Evolutionary conservation across 2,888 invertebrate species (phyloP), one percentile per base, ranked within the genome.

Genomic region (Drosophila gaucha): DNA sequence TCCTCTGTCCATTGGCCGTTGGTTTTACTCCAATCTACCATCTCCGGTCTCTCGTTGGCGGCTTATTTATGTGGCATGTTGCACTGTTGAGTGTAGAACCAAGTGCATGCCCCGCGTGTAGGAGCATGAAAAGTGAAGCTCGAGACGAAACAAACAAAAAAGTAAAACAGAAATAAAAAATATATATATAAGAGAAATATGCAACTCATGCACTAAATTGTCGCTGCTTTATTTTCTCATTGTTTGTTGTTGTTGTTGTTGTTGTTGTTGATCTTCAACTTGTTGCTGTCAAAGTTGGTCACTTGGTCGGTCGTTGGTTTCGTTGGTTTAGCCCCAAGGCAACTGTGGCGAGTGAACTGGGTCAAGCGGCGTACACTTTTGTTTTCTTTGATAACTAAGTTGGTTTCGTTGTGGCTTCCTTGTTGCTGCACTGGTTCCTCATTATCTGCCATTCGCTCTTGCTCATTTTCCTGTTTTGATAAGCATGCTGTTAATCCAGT

Each of bases 191-290:
- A 58, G 55, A 51, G 59, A 54, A 78, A 62, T 85, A 84, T 84
- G 83, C 83, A 84, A 84, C 72, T 84, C 83, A 84, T 88, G 88
- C 88, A 86, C 77, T 84, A 84, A 84, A 84, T 88, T 84, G 88
- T 83, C 88, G 83, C 79, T 80, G 87, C 73, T 82, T 87, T 82
- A 87, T 87, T 85, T 86, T 86, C 85, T 80, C 82, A 80, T 82
- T 82, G 87, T 82, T 33, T 49, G 18, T 2, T 16, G 43, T 6
- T 26, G 24, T 0, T 62, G 39, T 43, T 62, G 74, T 63, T 24
- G 41, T 26, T 43, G 43, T 3, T 82, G 85, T 78, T 84, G 84
- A 80, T 82, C 85, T 86, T 86, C 71, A 86, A 80, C 80, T 83
- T 87, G 88, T 85, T 77, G 77, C 88, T 84, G 87, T 87, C 82